These are phyloP conservation scores for Thryonomys swinderianus DNA, from an alignment of 2,113 vertebrate genomes.

Conservation along the genomic window DNA sequence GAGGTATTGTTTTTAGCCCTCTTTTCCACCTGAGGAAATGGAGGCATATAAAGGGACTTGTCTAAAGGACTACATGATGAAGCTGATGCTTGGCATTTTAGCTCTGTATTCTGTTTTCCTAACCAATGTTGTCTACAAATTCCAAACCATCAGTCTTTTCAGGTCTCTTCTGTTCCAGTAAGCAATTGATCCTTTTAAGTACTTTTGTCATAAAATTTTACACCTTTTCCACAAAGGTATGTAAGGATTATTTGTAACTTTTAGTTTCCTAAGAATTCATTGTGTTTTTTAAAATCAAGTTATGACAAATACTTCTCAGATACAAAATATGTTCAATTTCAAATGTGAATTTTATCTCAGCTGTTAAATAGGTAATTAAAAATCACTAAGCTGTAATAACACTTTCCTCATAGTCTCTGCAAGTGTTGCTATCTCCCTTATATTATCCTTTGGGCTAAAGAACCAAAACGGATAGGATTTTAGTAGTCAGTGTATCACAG, in stretches of 20 bases:
- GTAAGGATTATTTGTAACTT: conserved; percentile 14
- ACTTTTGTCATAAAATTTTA: conserved; percentile 46
- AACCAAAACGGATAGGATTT: conserved; percentile 44
- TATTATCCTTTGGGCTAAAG: conserved; percentile 36
- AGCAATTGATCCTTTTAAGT: not conserved
- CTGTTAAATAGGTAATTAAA: conserved; percentile 33
- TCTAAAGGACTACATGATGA: not conserved
- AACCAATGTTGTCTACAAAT: not conserved
- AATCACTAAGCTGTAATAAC: conserved; percentile 13
- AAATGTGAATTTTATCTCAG: conserved; percentile 36
- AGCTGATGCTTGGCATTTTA: not conserved
- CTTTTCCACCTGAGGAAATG: not conserved
- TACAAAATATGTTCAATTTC: conserved; percentile 14
- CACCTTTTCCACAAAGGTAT: not conserved
- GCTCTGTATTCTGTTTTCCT: not conserved
- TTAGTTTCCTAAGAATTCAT: conserved; percentile 28
- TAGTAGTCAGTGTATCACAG: not conserved
- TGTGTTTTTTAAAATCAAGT: conserved; percentile 48
- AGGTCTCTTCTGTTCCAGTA: not conserved
- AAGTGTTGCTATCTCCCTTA: conserved; percentile 9
- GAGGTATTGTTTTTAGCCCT: not conserved
- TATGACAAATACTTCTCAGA: not conserved
- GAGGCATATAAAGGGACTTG: not conserved
- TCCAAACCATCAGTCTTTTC: conserved; percentile 4
- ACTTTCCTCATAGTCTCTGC: not conserved